phyloP scores from a whole-genome alignment of 2,888 invertebrate species.

The Dolichomitus sp. region DNA sequence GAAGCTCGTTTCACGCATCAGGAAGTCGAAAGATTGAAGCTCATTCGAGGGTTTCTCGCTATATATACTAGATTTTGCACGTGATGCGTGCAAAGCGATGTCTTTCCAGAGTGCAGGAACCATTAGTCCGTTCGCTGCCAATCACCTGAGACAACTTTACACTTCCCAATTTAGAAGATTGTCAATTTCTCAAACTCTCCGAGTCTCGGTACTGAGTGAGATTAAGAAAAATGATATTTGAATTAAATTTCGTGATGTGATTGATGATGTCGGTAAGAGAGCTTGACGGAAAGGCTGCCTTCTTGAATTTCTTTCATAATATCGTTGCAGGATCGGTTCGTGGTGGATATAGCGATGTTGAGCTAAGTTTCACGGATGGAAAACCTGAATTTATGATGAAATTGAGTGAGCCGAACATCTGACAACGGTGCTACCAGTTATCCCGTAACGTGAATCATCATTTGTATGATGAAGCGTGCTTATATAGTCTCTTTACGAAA shows the following conservation, averaged over 20 bases:
- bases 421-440: conserved; percentile 10
- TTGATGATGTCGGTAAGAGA: background rate
- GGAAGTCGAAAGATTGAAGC: conserved; percentile 62
- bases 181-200: background rate
- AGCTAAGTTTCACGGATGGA: background rate
- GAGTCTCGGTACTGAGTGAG: conserved; percentile 1
- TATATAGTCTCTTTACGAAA: conserved; percentile 3
- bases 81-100: conserved; percentile 39
- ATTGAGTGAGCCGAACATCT: background rate
- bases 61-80: conserved; percentile 36
- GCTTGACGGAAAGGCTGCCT: background rate
- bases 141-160: conserved; percentile 45
- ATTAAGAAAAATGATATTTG: conserved; percentile 1
- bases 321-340: background rate
- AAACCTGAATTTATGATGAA: conserved; percentile 40
- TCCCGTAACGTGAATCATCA: conserved; percentile 24
- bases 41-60: conserved; percentile 46
- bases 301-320: conserved; percentile 16
- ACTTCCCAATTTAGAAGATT: conserved; percentile 37
- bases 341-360: background rate
- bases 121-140: conserved; percentile 44
- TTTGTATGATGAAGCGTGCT: conserved; percentile 7
- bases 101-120: conserved; percentile 38
- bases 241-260: conserved; percentile 5
- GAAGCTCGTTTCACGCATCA: conserved; percentile 65